phyloP scores from a whole-genome alignment of 2,888 invertebrate genomes.

The Melanchra persicariae region DNA sequence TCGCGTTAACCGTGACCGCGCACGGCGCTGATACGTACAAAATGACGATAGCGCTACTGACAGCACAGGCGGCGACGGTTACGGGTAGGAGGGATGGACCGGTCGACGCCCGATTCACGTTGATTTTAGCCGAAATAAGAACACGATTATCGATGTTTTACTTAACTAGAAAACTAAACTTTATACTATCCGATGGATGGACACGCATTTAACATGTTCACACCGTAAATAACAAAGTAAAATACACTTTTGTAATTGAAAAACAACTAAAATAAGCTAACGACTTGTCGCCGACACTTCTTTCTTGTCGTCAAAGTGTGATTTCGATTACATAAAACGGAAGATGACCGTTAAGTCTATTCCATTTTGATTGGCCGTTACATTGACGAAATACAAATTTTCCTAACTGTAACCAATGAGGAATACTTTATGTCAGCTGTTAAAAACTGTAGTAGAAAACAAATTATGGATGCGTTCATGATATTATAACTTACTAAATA shows the following conservation, averaged over 20 bases:
- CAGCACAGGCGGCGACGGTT: constrained; percentile 78
- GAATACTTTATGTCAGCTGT: constrained; percentile 38
- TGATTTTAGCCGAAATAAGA: constrained; percentile 80
- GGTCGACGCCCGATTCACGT: constrained; percentile 90
- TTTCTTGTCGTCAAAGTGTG: constrained; percentile 68
- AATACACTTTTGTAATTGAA: constrained; percentile 69
- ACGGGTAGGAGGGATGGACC: constrained; percentile 89
- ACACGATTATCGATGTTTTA: constrained; percentile 70
- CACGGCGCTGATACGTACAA: constrained; percentile 84
- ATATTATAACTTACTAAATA: neutral
- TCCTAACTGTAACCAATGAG: constrained; percentile 23
- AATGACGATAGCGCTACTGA: constrained; percentile 84
- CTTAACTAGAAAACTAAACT: constrained; percentile 50
- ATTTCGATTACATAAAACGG: constrained; percentile 59
- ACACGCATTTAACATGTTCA: constrained; percentile 63
- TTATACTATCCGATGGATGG: constrained; percentile 61
- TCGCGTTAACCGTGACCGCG: constrained; percentile 76
- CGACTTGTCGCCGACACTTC: constrained; percentile 72
- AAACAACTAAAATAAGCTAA: constrained; percentile 73
- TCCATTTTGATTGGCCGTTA: constrained; percentile 53
- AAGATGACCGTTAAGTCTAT: constrained; percentile 57
- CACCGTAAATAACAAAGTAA: constrained; percentile 55
- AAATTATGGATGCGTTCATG: constrained; percentile 58
- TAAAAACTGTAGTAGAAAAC: constrained; percentile 55
- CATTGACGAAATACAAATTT: fast-evolving